Conservation (phyloP, 2,113 vertebrate genomes). For the Rhinoptilus africanus region DNA sequence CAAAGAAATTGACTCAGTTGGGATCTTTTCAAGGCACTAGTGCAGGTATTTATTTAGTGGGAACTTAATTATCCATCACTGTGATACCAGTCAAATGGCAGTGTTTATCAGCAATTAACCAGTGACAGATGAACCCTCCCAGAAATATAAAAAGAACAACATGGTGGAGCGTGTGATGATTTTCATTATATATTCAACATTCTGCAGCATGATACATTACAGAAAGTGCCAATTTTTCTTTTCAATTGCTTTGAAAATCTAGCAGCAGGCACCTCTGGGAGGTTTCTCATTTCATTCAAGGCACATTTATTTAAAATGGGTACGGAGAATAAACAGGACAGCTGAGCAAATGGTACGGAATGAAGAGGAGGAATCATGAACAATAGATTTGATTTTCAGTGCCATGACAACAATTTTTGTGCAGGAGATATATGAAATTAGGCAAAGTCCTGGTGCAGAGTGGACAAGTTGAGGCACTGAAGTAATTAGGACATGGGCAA, state of each 20-base stretch:
- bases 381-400: slow-evolving; percentile 21
- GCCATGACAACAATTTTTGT: slow-evolving; percentile 34
- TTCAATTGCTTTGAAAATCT: slow-evolving; percentile 47
- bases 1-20: background rate
- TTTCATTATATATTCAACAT: slow-evolving; percentile 29
- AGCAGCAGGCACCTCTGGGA: slow-evolving; percentile 42
- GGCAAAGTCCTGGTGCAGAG: background rate
- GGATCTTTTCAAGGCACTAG: slow-evolving; percentile 32
- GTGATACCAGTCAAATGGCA: slow-evolving; percentile 53
- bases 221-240: slow-evolving; percentile 54
- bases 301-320: slow-evolving; percentile 34
- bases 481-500: background rate
- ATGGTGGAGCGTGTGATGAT: background rate
- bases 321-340: background rate
- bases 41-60: slow-evolving; percentile 30
- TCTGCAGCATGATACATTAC: slow-evolving; percentile 18
- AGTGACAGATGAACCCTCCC: slow-evolving; percentile 33
- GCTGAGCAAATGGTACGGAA: slow-evolving; percentile 18
- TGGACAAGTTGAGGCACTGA: background rate
- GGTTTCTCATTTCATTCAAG: slow-evolving; percentile 39
- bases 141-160: slow-evolving; percentile 48
- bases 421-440: background rate
- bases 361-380: background rate
- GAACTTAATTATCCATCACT: slow-evolving; percentile 55
- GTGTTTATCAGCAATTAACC: slow-evolving; percentile 67